Conservation (phyloP, 2,888 invertebrate species). For the Macrosiphum euphorbiae region DNA sequence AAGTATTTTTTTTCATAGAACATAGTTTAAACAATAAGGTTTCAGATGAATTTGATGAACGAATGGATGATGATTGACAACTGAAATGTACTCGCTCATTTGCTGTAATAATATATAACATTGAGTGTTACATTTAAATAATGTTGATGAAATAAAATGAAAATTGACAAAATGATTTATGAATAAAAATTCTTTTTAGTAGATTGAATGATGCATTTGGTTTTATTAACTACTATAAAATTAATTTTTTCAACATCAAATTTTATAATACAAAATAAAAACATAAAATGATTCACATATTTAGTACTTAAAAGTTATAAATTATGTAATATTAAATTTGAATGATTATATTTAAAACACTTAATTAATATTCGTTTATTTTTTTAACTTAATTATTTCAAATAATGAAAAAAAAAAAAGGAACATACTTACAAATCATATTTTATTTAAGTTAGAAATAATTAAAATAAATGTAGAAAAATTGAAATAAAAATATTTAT, state of each 20-base stretch:
- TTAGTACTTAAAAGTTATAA: background rate
- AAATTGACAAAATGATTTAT: background rate
- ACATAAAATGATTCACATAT: background rate
- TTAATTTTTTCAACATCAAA: background rate
- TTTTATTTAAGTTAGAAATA: background rate
- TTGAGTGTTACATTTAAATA: background rate
- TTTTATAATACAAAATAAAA: conserved; percentile 7
- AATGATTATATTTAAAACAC: background rate
- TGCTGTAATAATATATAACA: too few species aligned
- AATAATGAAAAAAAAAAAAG: conserved; percentile 27
- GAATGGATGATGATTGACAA: too few species aligned
- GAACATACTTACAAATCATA: conserved; percentile 11
- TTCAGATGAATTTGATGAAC: too few species aligned
- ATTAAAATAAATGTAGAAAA: background rate
- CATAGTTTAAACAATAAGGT: background rate
- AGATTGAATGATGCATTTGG: background rate
- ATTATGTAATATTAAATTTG: background rate
- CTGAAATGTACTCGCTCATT: too few species aligned
- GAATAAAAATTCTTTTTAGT: background rate
- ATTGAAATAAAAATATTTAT: background rate
- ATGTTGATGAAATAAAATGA: too few species aligned
- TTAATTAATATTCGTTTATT: background rate
- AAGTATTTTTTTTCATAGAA: background rate
- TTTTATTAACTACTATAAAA: background rate
- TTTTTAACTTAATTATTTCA: background rate